Percentiles rank a stretch among this genome's conserved stretches.
phyloP scores from a whole-genome alignment of 2,113 vertebrate species.

The Siniperca chuatsi region DNA sequence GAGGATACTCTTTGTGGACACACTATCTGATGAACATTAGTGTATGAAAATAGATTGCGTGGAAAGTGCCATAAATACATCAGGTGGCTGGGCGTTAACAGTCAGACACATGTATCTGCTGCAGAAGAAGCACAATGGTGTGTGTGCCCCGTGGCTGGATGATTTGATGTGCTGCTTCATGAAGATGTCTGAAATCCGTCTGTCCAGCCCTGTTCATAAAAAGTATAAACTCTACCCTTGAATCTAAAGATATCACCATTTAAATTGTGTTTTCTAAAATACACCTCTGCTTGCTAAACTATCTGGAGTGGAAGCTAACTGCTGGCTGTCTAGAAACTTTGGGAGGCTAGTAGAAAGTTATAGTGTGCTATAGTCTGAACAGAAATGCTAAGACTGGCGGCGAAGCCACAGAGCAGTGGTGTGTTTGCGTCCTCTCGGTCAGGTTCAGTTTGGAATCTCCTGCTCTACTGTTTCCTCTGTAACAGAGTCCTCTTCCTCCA shows the following conservation, averaged over 20 bases:
- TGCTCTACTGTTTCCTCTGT: conserved; percentile 84
- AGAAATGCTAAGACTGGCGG: conserved; percentile 37
- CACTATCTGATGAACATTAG: conserved; percentile 40
- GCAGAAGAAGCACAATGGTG: conserved; percentile 13
- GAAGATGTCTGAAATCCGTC: conserved; percentile 18
- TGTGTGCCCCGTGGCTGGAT: conserved; percentile 2
- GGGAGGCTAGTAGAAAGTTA: conserved; percentile 60
- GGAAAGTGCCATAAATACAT: conserved; percentile 38
- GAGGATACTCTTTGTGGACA: conserved; percentile 30
- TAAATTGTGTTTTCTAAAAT: conserved; percentile 60
- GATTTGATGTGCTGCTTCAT: conserved; percentile 22
- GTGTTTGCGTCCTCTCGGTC: not conserved
- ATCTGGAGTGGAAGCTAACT: conserved; percentile 33
- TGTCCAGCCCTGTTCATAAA: conserved; percentile 21
- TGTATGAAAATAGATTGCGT: conserved; percentile 77
- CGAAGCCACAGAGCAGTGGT: conserved; percentile 17
- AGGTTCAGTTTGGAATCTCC: conserved; percentile 74
- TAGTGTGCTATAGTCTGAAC: conserved; percentile 45
- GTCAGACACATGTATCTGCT: conserved; percentile 30
- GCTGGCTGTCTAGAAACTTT: conserved; percentile 47
- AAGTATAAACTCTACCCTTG: conserved; percentile 63
- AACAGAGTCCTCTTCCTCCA: conserved; percentile 76
- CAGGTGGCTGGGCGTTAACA: conserved; percentile 12
- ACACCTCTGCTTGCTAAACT: conserved; percentile 46
- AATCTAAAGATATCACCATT: conserved; percentile 39